Conservation (phyloP, 2,888 invertebrate genomes). For the Eurois occulta region DNA sequence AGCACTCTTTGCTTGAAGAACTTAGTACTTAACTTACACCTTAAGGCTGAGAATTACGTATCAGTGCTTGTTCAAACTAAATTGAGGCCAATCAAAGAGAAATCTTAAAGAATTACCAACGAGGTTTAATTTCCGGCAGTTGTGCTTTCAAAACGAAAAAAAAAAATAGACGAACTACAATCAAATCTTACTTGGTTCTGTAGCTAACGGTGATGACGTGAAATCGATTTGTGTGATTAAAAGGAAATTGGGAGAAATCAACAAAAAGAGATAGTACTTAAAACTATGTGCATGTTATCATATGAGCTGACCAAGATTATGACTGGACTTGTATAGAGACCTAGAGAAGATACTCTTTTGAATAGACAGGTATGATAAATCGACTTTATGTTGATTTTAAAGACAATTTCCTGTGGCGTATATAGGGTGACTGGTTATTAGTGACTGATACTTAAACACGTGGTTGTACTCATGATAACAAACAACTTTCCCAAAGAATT, state of each 20-base stretch:
- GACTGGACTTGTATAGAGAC: background rate
- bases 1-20: background rate
- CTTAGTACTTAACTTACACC: background rate
- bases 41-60: background rate
- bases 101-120: constrained; percentile 9
- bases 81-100: constrained; percentile 1
- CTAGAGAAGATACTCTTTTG: too few relatives aligned
- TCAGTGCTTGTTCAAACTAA: background rate
- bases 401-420: background rate
- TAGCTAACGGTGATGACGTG: constrained; percentile 2
- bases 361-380: background rate
- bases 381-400: background rate
- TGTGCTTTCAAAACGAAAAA: constrained; percentile 48
- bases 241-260: too few relatives aligned
- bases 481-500: too few relatives aligned
- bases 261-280: background rate
- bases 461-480: too few relatives aligned
- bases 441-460: too few relatives aligned
- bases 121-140: constrained; percentile 62
- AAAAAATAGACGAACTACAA: constrained; percentile 31
- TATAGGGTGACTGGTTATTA: too few relatives aligned
- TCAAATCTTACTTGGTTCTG: constrained; percentile 36
- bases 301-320: background rate
- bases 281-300: background rate
- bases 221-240: constrained; percentile 36